Percentiles rank a stretch among this genome's conserved stretches.
These are phyloP conservation scores for Prostheceraeus crozeri DNA, from an alignment of 2,888 invertebrate species.

Conservation along the genomic window DNA sequence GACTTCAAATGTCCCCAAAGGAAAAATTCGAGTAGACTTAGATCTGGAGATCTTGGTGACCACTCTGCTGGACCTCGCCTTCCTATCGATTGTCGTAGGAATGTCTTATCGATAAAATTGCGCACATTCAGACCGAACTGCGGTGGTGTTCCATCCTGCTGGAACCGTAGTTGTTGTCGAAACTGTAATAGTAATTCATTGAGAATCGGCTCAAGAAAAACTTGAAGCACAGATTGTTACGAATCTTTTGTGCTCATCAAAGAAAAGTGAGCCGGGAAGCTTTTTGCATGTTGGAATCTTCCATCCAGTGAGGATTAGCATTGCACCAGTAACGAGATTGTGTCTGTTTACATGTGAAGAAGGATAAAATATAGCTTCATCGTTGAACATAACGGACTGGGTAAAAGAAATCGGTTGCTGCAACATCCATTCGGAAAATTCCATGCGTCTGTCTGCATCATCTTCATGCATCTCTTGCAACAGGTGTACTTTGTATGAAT, in stretches of 20 bases:
- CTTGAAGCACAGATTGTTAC: constrained; percentile 6
- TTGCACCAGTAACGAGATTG: too few species aligned
- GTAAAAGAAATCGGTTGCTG: too few species aligned
- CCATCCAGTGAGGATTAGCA: too few species aligned
- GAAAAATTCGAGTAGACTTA: constrained; percentile 16
- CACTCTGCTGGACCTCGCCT: too few species aligned
- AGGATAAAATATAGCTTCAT: too few species aligned
- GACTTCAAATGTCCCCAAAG: constrained; percentile 21
- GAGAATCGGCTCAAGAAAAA: background rate
- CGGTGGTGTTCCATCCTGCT: constrained; percentile 19
- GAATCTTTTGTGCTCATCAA: constrained; percentile 25
- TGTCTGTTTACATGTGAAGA: too few species aligned
- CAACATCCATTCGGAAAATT: too few species aligned
- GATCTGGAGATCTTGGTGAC: constrained; percentile 22
- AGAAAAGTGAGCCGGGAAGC: constrained; percentile 9
- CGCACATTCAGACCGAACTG: background rate
- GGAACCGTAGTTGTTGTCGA: constrained; percentile 14
- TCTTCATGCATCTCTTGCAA: too few species aligned
- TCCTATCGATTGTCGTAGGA: constrained; percentile 23
- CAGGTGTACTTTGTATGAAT: too few species aligned
- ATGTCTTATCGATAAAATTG: background rate
- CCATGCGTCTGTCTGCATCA: too few species aligned
- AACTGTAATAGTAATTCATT: background rate
- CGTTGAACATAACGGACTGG: too few species aligned
- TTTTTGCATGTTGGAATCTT: too few species aligned